Conservation (phyloP, 2,797 vertebrate genomes). For the Cephalopachus bancanus region DNA sequence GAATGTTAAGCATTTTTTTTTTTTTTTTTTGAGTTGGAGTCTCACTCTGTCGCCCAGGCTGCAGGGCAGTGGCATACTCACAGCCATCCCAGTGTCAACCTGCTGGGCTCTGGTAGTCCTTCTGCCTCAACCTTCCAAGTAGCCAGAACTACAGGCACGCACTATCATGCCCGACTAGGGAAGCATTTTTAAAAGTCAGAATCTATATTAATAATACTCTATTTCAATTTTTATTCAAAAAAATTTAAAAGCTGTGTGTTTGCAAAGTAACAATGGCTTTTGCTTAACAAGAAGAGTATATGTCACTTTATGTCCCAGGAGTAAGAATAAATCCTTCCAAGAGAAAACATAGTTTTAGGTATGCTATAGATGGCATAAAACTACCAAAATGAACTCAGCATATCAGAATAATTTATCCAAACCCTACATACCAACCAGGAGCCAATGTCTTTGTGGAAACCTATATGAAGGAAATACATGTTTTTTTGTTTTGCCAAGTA, state of each 20-base stretch:
- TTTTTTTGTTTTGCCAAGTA: neutral
- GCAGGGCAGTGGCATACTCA: no score
- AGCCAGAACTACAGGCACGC: no score
- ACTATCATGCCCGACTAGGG: neutral
- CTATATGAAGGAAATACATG: neutral
- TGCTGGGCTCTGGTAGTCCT: no score
- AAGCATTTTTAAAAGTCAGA: neutral
- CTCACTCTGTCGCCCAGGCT: no score
- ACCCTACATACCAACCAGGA: no score
- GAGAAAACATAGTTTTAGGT: neutral
- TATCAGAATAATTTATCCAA: neutral
- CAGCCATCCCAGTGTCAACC: no score
- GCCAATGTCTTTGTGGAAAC: conserved; percentile 29
- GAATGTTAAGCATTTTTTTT: neutral
- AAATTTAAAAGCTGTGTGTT: neutral
- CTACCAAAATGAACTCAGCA: neutral
- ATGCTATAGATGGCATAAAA: neutral
- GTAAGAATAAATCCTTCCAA: neutral
- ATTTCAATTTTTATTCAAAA: conserved; percentile 17
- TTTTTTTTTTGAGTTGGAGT: no score
- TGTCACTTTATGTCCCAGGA: neutral
- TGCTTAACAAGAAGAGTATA: conserved; percentile 14
- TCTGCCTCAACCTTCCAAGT: no score
- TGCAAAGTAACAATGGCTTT: neutral
- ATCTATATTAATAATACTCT: neutral